A percentile compares a stretch with the other conserved stretches of the same genome.
Evolutionary conservation across 2,113 vertebrate genomes (phyloP).

Genomic region (Castor canadensis): DNA sequence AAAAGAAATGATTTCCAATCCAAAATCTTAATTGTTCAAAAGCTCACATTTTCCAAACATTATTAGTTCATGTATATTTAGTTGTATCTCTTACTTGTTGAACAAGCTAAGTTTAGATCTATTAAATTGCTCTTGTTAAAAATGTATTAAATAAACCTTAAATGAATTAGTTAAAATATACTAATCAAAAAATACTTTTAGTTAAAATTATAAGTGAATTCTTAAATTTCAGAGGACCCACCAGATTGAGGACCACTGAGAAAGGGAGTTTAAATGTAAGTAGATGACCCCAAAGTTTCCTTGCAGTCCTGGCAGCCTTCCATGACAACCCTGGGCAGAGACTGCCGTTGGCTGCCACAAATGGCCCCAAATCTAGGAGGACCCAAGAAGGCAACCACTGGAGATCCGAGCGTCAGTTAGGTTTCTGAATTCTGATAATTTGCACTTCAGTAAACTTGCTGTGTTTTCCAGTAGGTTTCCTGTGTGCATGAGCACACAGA

Average conservation of each 20-base stretch:
- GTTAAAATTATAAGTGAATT: neutral
- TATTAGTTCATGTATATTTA: constrained; percentile 14
- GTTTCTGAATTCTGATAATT: neutral
- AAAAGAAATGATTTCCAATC: neutral
- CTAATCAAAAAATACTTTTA: constrained; percentile 10
- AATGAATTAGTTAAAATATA: constrained; percentile 7
- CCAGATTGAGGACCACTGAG: neutral
- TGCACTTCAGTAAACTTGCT: neutral
- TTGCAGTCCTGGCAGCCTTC: neutral
- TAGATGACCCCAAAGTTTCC: neutral
- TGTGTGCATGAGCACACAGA: neutral
- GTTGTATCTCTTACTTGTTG: neutral
- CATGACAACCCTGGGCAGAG: neutral
- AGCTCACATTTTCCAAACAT: neutral
- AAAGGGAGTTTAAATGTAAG: neutral
- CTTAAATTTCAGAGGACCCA: neutral
- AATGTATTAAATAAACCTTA: constrained; percentile 11
- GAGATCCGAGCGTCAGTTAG: neutral
- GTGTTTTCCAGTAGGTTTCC: neutral
- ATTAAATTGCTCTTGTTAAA: neutral
- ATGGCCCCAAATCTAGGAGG: neutral
- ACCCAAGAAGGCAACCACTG: neutral
- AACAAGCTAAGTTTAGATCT: constrained; percentile 5
- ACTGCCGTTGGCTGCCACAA: neutral
- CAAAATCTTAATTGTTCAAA: constrained; percentile 16